A percentile compares a stretch with the other conserved stretches of the same genome.
Evolutionary conservation across 2,888 invertebrate species (phyloP).

Genomic region (Sipunculus nudus): DNA sequence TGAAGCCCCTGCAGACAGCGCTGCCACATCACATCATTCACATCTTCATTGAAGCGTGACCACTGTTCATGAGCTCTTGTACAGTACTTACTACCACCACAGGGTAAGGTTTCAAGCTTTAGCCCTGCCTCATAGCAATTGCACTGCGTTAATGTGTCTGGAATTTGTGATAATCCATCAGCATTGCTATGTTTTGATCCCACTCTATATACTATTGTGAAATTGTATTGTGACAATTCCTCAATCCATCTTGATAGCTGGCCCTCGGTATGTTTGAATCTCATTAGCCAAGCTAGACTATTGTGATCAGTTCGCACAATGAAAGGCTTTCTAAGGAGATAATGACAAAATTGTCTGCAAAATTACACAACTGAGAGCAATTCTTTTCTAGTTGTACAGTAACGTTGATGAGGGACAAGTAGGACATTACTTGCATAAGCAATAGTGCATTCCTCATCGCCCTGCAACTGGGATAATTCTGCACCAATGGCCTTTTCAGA

Average conservation of each 20-base stretch:
- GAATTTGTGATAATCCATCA: not conserved
- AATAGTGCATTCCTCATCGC: not conserved
- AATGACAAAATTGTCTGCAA: not conserved
- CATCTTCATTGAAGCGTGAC: no score
- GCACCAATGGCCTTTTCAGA: not conserved
- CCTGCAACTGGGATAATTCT: not conserved
- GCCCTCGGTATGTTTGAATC: not conserved
- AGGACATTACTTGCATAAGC: not conserved
- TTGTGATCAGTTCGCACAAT: not conserved
- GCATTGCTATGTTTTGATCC: slow-evolving; percentile 1
- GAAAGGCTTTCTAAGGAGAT: not conserved
- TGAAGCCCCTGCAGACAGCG: no score
- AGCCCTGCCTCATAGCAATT: not conserved
- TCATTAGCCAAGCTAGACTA: not conserved
- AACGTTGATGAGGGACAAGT: not conserved
- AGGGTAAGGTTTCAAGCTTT: not conserved
- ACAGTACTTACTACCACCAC: not conserved
- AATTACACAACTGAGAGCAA: not conserved
- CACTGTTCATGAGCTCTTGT: not conserved
- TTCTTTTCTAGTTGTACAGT: not conserved
- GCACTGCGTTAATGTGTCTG: not conserved
- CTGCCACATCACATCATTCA: no score
- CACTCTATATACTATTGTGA: not conserved
- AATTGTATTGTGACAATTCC: not conserved
- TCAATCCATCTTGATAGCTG: not conserved